phyloP scores from a whole-genome alignment of 2,888 invertebrate species.

The Pediacus dermestoides region DNA sequence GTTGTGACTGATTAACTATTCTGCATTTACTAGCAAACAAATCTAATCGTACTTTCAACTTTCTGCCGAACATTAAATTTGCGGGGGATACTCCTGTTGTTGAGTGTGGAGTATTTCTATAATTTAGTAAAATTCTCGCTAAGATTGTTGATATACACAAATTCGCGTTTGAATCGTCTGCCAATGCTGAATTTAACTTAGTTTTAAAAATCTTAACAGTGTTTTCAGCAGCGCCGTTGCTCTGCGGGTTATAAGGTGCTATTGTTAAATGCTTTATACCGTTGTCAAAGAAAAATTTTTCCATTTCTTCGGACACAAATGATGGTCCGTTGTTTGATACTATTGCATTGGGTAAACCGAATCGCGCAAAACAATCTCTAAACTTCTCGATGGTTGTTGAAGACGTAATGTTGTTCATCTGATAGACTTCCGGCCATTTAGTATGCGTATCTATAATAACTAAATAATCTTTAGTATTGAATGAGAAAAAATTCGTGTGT shows the following conservation, averaged over 20 bases:
- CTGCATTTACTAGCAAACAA: no score
- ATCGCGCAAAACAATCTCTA: constrained; percentile 11
- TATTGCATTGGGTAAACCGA: constrained; percentile 5
- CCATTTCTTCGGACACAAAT: constrained; percentile 7
- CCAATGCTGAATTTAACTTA: constrained; percentile 7
- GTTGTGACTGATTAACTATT: no score
- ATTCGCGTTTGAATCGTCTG: not conserved
- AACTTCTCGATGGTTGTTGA: constrained; percentile 8
- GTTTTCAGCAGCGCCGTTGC: constrained; percentile 8
- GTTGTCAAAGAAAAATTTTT: constrained; percentile 7
- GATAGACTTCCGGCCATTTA: constrained; percentile 7
- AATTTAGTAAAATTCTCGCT: constrained; percentile 4
- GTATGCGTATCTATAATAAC: not conserved
- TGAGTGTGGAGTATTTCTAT: constrained; percentile 8
- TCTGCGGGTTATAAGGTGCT: constrained; percentile 7
- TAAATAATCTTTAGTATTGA: no score
- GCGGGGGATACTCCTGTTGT: constrained; percentile 6
- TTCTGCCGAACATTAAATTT: constrained; percentile 5
- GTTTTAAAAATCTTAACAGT: constrained; percentile 6
- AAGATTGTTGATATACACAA: constrained; percentile 2
- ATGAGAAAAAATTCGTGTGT: no score
- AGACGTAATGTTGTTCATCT: constrained; percentile 8
- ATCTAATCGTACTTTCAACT: constrained; percentile 2
- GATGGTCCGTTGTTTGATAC: constrained; percentile 11
- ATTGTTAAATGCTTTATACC: constrained; percentile 6